These are phyloP conservation scores for Mycetomoellerius zeteki DNA, from an alignment of 1,140 invertebrate genomes.

Conservation along the genomic window DNA sequence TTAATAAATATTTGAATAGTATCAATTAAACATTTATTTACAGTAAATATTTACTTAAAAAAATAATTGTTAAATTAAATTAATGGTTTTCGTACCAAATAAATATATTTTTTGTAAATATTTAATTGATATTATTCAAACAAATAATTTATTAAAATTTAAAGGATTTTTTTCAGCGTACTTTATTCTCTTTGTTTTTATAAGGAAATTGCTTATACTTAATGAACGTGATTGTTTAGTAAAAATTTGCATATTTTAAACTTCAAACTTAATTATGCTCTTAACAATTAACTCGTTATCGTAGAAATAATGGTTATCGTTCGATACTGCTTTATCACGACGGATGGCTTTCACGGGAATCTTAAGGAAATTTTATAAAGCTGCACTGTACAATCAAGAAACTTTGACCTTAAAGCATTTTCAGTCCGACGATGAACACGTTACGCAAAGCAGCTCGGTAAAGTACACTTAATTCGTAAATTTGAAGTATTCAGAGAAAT, in stretches of 20 bases:
- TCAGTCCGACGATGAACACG: not conserved
- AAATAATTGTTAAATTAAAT: no score
- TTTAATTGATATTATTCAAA: no score
- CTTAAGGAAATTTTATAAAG: slow-evolving; percentile 35
- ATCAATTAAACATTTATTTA: no score
- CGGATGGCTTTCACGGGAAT: not conserved
- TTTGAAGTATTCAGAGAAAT: slow-evolving; percentile 8
- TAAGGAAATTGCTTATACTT: not conserved
- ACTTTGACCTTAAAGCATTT: slow-evolving; percentile 35
- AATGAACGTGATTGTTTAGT: not conserved
- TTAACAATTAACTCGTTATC: slow-evolving; percentile 10
- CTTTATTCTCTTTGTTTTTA: not conserved
- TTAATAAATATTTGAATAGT: no score
- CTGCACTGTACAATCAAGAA: slow-evolving; percentile 16
- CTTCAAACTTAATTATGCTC: slow-evolving; percentile 20
- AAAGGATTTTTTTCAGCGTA: no score
- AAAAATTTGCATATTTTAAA: slow-evolving; percentile 15
- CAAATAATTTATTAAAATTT: no score
- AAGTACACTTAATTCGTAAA: slow-evolving; percentile 28
- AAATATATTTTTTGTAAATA: no score
- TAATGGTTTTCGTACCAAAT: no score
- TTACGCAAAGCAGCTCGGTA: slow-evolving; percentile 35
- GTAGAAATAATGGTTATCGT: slow-evolving; percentile 4
- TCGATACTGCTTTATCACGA: slow-evolving; percentile 18
- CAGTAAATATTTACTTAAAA: no score